Evolutionary conservation across 1,140 invertebrate genomes (phyloP), one percentile per base, ranked within the genome.

Genomic region (Contarinia nasturtii): DNA sequence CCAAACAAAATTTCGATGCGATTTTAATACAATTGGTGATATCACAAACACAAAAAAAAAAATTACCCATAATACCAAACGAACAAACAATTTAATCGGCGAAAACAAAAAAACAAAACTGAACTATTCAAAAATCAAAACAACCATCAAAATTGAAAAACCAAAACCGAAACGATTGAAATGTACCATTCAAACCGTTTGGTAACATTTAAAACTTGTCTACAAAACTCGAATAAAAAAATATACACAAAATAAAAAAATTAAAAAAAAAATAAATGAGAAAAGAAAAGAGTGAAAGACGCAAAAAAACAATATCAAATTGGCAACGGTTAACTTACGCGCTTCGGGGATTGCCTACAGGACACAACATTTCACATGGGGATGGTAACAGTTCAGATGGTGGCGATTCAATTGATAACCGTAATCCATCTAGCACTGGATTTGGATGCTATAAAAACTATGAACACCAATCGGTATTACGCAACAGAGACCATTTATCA

Each of bases 291-390:
- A 58, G 59, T 50, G 59, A 63, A 55, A 63, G 56, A 54, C 61
- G 61, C 56, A 60, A 52, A 57, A 55, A 61, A 58, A 61, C 61
- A 57, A 56, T 64, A 49, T 59, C 58, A 61, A 61, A 62, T 61
- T 63, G 61, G 64, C 57, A 60, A 53, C 58, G 59, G 58, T 60
- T 66, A 62, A 67, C 59, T 57, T 60, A 64, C 59, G 61, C 63
- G 60, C 59, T 64, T 57, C 61, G 61, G 54, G 57, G 61, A 55
- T 64, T 58, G 53, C 59, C 68, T 70, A 67, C 72, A 86, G 86
- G 86, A 74, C 85, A 89, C 74, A 87, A 88, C 72, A 74, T 87
- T 75, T 86, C 85, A 55, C 82, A 86, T 65, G 80, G 75, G 53
- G 87, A 91, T 61, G 83, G 79, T 49, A 86, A 81, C 69, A 88